Base-by-base conservation (phyloP, 2,113 vertebrate genomes). In the Myrmophylax atrothorax region DNA sequence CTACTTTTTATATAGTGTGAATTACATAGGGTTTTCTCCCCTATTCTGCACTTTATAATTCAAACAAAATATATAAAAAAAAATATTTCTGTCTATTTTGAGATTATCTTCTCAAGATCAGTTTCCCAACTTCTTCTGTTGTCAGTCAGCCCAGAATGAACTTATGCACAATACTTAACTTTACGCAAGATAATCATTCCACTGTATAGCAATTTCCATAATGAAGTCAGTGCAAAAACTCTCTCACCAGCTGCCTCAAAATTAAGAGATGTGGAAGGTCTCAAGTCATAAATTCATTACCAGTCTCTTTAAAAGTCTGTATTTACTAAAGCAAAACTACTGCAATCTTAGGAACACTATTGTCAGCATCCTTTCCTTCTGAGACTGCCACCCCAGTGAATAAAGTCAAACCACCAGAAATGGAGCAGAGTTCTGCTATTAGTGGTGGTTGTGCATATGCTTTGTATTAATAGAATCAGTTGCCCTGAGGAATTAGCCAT, bases 191-290 rank as follows among this genome's bases (percentile, higher is more conserved):
- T 89, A 89, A 91, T 91, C 64, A 95, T 64, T 52, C 69, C 74
- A 84, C 83, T 92, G 68, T 84, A 91, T 24, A 58, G 6, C 72
- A 67, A 94, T 93, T 97, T 93, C 76, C 86, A 90, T 94, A 92
- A 97, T 78, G 44, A 95, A 96, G 64, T 52, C 76, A 50, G 68
- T 74, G 85, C 18, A 85, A 77, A 95, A 95, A 64, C 44, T 93
- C 90, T 94, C 93, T 84, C 58, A 86, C 69, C 87, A 92, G 82
- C 80, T 94, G 94, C 93, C 81, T 94, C 78, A 91, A 94, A 93
- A 96, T 86, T 87, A 82, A 84, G 59, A 94, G 69, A 88, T 0
- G 1, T 69, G 64, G 44, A 93, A 84, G 85, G 83, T 94, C 83
- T 90, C 90, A 95, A 84, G 95, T 89, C 79, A 86, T 44, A 81